Evolutionary conservation across 2,113 vertebrate species (phyloP), one percentile per base, ranked within the genome.

Genomic region (Plectropomus leopardus): DNA sequence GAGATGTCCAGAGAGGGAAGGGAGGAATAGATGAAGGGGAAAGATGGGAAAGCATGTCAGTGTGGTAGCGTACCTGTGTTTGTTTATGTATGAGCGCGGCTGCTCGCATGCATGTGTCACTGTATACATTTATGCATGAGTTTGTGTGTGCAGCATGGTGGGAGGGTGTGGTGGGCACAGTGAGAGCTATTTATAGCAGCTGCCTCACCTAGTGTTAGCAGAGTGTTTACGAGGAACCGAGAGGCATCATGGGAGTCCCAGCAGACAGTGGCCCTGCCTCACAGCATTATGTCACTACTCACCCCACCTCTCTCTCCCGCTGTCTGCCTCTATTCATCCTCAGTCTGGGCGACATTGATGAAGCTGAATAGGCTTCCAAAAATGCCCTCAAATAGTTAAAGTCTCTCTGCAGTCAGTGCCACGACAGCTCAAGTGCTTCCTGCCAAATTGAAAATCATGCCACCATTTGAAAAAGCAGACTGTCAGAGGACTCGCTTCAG

Each of bases 111-210:
- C 82, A 42, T 75, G 74, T 84, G 78, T 23, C 60, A 13, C 80
- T 30, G 78, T 71, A 81, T 86, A 53, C 53, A 83, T 89, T 77
- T 53, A 69, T 90, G 66, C 51, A 71, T 57, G 74, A 36, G 32
- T 59, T 63, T 69, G 79, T 72, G 53, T 69, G 40, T 24, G 47
- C 21, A 42, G 71, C 59, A 23, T 21, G 65, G 68, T 36, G 53
- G 66, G 76, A 54, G 65, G 69, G 72, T 65, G 72, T 72, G 73
- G 79, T 26, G 67, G 48, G 58, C 26, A 71, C 28, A 69, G 45
- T 19, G 0, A 26, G 67, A 69, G 77, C 74, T 92, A 90, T 91
- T 89, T 89, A 81, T 93, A 88, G 86, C 65, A 0, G 17, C 72
- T 23, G 48, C 82, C 78, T 86, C 72, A 85, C 84, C 77, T 84